These are phyloP conservation scores for Itoplectis maculator DNA, from an alignment of 2,888 invertebrate species.

Conservation along the genomic window DNA sequence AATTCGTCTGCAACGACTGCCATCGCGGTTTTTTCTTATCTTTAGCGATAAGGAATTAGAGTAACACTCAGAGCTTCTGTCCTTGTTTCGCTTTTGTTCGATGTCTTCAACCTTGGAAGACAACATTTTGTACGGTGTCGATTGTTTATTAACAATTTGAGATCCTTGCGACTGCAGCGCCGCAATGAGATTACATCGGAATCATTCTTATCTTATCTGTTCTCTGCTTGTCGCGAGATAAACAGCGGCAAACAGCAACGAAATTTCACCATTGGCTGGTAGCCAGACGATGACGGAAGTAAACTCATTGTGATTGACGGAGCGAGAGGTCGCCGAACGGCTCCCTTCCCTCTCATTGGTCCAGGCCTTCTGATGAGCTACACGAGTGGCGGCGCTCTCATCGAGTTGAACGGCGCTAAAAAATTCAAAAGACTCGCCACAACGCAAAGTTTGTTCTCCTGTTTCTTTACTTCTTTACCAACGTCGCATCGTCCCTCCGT, in stretches of 20 bases:
- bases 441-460: too few relatives aligned
- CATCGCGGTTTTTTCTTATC: too few relatives aligned
- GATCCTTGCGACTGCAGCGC: background rate
- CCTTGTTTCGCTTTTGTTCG: too few relatives aligned
- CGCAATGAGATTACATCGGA: background rate
- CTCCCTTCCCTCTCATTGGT: too few relatives aligned
- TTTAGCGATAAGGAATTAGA: too few relatives aligned
- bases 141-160: background rate
- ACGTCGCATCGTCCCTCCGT: conserved; percentile 11
- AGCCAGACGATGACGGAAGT: background rate
- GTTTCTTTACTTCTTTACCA: conserved; percentile 44
- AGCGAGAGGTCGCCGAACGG: background rate
- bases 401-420: too few relatives aligned
- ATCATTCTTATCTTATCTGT: background rate
- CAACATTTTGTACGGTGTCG: background rate
- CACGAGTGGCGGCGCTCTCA: too few relatives aligned
- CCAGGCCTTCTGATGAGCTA: too few relatives aligned
- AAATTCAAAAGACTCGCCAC: too few relatives aligned
- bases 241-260: background rate
- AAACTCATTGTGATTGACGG: background rate
- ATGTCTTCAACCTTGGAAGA: too few relatives aligned
- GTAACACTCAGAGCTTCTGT: too few relatives aligned
- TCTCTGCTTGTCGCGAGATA: background rate
- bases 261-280: background rate
- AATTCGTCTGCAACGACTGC: background rate